These are phyloP conservation scores for Pagetopsis macropterus DNA, from an alignment of 2,797 vertebrate genomes.

Conservation along the genomic window DNA sequence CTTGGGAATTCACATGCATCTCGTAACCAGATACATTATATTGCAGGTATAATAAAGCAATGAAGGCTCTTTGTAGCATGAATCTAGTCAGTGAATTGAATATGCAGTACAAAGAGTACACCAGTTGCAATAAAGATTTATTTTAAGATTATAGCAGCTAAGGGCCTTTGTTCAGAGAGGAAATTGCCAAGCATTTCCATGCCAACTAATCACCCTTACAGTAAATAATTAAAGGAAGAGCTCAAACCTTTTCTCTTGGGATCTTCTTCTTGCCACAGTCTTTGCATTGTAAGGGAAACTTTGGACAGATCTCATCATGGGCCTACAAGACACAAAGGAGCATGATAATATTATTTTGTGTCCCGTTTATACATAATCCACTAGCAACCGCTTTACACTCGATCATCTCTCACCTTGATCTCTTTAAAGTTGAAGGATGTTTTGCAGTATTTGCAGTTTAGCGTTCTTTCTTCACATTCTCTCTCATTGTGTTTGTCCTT, in stretches of 20 bases:
- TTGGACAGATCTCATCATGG: slow-evolving; percentile 91
- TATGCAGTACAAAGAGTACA: not conserved
- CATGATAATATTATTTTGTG: not conserved
- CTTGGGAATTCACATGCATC: not conserved
- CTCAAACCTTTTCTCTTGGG: slow-evolving; percentile 90
- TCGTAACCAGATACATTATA: not conserved
- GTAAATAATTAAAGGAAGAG: not conserved
- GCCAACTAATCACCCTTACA: too few species aligned
- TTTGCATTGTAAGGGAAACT: slow-evolving; percentile 92
- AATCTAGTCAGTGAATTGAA: not conserved
- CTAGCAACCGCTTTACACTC: not conserved
- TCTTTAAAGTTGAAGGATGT: slow-evolving; percentile 83
- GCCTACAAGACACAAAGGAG: slow-evolving; percentile 78
- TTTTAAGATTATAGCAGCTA: not conserved
- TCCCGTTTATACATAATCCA: not conserved
- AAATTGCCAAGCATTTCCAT: too few species aligned
- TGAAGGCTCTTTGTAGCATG: not conserved
- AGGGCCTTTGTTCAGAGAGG: not conserved
- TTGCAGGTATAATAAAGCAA: not conserved
- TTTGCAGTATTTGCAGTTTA: slow-evolving; percentile 89
- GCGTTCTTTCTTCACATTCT: slow-evolving; percentile 86
- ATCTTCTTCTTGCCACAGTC: slow-evolving; percentile 95
- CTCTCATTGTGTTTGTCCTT: slow-evolving; percentile 85
- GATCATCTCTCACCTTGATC: slow-evolving; percentile 77
- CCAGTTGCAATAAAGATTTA: not conserved